phyloP scores from a whole-genome alignment of 1,140 invertebrate species.

The Harlomillsia oculata region DNA sequence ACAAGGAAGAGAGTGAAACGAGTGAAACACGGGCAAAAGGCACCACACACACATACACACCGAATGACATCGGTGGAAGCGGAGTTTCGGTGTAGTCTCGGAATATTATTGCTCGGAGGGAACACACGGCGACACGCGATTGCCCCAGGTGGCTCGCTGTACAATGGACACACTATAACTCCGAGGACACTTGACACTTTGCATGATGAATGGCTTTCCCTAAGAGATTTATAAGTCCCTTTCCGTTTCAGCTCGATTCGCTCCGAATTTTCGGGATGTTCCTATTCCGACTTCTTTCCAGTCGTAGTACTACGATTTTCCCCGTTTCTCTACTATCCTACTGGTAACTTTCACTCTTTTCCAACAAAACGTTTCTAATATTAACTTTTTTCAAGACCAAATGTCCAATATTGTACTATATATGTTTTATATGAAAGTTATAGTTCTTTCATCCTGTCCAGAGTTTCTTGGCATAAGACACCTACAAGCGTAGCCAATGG shows the following conservation, averaged over 20 bases:
- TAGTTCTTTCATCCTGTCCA: no score
- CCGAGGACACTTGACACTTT: constrained; percentile 37
- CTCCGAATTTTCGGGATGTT: constrained; percentile 26
- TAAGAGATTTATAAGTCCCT: constrained; percentile 36
- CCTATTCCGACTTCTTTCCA: constrained; percentile 13
- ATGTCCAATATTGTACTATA: no score
- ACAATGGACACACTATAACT: constrained; percentile 29
- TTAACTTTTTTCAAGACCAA: no score
- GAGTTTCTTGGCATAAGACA: no score
- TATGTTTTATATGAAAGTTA: no score
- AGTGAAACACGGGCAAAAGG: constrained; percentile 1
- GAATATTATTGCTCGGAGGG: constrained; percentile 20
- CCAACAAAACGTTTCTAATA: no score
- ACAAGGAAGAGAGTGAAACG: not conserved
- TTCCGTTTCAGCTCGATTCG: constrained; percentile 35
- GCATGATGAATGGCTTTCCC: constrained; percentile 37
- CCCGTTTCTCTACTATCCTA: constrained; percentile 13
- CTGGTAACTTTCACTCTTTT: no score
- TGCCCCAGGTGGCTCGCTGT: constrained; percentile 36
- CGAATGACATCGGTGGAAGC: constrained; percentile 9
- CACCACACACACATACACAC: constrained; percentile 8
- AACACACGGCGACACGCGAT: constrained; percentile 32
- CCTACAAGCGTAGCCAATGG: no score
- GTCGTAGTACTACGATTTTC: constrained; percentile 2
- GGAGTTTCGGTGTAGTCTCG: not conserved